Conservation (phyloP, 2,113 vertebrate species). For the Ochotona curzoniae region DNA sequence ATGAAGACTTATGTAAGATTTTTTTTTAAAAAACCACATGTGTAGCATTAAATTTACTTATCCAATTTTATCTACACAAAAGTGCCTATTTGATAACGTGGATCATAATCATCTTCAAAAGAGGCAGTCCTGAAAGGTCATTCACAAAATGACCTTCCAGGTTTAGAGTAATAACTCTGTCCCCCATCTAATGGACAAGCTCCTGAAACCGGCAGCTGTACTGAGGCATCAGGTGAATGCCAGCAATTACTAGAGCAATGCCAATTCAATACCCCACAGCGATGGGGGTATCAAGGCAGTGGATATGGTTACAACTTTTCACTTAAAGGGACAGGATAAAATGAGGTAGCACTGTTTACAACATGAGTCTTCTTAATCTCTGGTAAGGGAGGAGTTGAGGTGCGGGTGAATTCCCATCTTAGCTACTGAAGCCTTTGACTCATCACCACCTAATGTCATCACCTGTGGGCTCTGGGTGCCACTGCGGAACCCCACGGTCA, state of each 20-base stretch:
- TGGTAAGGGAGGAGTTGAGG: background rate
- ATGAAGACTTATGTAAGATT: background rate
- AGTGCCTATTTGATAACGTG: background rate
- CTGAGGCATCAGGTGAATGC: background rate
- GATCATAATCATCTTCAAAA: background rate
- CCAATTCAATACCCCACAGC: background rate
- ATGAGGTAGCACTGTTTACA: background rate
- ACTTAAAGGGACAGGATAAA: background rate
- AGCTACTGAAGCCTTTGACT: constrained; percentile 41
- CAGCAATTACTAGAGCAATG: background rate
- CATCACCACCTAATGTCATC: constrained; percentile 16
- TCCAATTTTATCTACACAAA: background rate
- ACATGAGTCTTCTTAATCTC: background rate
- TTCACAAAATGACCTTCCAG: background rate
- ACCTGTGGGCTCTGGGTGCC: background rate
- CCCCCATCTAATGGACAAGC: constrained; percentile 17
- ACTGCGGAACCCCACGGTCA: background rate
- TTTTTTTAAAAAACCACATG: constrained; percentile 2
- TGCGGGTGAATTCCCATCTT: background rate
- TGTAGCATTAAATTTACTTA: background rate
- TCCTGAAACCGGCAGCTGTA: background rate
- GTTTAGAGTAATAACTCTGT: background rate
- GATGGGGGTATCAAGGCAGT: background rate
- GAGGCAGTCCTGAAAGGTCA: background rate
- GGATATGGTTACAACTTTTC: background rate